Base-by-base conservation (phyloP, 2,888 invertebrate species). In the Hydriomena furcata region DNA sequence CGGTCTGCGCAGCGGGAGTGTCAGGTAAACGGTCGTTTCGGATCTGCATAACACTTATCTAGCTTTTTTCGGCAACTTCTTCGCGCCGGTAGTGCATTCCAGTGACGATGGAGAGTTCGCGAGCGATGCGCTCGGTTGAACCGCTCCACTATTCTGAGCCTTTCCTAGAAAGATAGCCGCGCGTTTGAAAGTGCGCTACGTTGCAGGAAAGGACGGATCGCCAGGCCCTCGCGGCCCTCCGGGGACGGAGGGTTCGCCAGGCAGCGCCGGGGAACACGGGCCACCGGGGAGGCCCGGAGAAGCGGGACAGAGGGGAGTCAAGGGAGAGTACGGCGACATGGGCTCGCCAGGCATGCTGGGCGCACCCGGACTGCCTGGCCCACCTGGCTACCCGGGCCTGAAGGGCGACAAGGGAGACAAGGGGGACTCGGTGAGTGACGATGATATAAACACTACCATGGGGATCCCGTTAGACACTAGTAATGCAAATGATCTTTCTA, bases 341-440 rank as follows among this genome's bases (percentile, higher is more conserved):
- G 98, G 98, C 34, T 96, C 97, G 5, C 97, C 98, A 7, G 98
- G 98, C 52, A 92, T 97, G 71, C 96, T 98, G 94, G 98, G 98
- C 61, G 97, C 98, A 23, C 98, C 98, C 8, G 98, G 97, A 12
- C 80, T 95, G 60, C 94, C 94, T 5, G 95, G 95, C 45, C 95
- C 95, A 24, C 95, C 95, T 63, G 97, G 97, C 1, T 97, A 97
- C 84, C 97, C 97, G 1, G 97, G 97, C 24, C 92, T 94, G 61
- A 96, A 96, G 82, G 97, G 98, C 20, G 97, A 97, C 70, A 97
- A 96, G 76, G 97, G 98, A 24, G 97, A 97, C 78, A 96, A 97
- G 76, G 97, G 97, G 23, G 97, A 97, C 92, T 96, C 96, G 93
- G 97, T 97, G 91, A 94, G 94, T 5, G 7, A 7, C 10, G 4